These are phyloP conservation scores for Nezara viridula DNA, from an alignment of 2,888 invertebrate species.

Conservation along the genomic window DNA sequence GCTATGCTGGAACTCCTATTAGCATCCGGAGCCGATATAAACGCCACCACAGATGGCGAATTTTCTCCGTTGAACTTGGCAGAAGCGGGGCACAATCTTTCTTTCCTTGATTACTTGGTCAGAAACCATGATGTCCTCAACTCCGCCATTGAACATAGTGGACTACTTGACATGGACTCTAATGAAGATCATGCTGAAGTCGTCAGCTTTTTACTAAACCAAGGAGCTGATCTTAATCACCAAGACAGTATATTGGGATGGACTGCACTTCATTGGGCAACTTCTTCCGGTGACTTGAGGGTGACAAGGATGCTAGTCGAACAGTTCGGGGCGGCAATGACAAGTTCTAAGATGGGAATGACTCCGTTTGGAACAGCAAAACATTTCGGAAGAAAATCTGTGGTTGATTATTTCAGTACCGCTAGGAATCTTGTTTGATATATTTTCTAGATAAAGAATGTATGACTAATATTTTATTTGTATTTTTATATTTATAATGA, in stretches of 20 bases:
- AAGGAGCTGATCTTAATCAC: constrained; percentile 34
- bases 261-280: constrained; percentile 50
- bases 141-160: neutral
- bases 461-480: neutral
- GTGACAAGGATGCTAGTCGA: constrained; percentile 37
- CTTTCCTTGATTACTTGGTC: neutral
- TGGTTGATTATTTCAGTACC: neutral
- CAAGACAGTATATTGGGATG: constrained; percentile 45
- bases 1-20: neutral
- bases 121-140: neutral
- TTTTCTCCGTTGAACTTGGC: constrained; percentile 43
- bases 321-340: neutral
- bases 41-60: neutral
- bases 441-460: neutral
- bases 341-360: constrained; percentile 19
- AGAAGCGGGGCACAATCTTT: neutral
- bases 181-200: constrained; percentile 29
- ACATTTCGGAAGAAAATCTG: neutral
- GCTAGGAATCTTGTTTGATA: neutral
- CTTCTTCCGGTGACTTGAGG: constrained; percentile 48
- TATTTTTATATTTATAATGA: neutral
- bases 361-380: constrained; percentile 14
- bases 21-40: neutral
- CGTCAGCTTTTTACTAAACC: neutral
- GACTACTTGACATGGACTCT: neutral